phyloP scores from a whole-genome alignment of 2,888 invertebrate genomes.

The Eudemis profundana region DNA sequence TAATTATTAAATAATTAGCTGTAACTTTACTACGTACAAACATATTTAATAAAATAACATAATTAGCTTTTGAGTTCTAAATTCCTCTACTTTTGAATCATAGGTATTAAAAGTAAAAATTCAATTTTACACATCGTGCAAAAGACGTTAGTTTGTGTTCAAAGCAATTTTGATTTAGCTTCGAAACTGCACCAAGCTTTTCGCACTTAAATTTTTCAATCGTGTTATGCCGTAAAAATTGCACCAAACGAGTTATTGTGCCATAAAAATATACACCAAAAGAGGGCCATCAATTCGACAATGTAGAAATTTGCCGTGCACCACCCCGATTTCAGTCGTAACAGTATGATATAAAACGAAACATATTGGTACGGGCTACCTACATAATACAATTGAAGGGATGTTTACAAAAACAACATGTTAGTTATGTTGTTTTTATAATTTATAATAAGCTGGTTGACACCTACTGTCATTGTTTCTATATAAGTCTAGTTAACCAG shows the following conservation, averaged over 20 bases:
- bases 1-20: no score
- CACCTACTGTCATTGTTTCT: no score
- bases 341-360: not conserved
- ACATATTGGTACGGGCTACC: not conserved
- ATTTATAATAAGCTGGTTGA: no score
- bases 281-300: constrained; percentile 4
- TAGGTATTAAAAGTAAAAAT: no score
- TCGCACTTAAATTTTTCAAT: constrained; percentile 14
- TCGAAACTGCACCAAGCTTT: not conserved
- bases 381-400: not conserved
- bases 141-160: not conserved
- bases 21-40: no score
- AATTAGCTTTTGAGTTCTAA: no score
- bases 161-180: constrained; percentile 1
- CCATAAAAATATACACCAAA: no score
- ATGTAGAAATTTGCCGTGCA: not conserved
- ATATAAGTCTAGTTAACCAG: no score
- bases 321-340: not conserved
- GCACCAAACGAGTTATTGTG: constrained; percentile 2
- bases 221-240: constrained; percentile 21
- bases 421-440: no score
- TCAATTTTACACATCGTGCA: constrained; percentile 17
- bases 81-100: no score
- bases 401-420: no score
- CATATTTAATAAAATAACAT: no score